These are phyloP conservation scores for Aurelia coerulea DNA, from an alignment of 30 jellyfish, hydroid and myxozoan genomes.

Conservation along the genomic window DNA sequence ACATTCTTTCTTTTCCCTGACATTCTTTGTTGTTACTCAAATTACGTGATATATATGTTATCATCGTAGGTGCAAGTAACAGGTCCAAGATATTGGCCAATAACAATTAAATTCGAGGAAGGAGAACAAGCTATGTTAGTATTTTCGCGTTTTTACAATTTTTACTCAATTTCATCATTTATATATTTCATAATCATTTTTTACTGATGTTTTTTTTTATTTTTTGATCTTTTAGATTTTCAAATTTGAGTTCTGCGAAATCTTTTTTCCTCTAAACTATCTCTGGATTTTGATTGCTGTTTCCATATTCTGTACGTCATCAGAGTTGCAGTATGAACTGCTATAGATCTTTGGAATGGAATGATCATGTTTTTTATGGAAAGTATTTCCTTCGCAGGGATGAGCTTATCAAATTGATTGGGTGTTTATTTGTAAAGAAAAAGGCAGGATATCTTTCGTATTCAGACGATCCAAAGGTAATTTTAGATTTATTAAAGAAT, in stretches of 20 bases:
- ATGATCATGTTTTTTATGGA: too few species aligned
- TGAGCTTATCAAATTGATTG: slow-evolving; percentile 30
- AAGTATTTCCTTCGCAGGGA: slow-evolving; percentile 22
- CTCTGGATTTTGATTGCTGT: too few species aligned
- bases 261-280: too few species aligned
- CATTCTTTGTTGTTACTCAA: too few species aligned
- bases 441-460: slow-evolving; percentile 93
- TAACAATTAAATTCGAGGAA: slow-evolving; percentile 50
- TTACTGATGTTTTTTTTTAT: too few species aligned
- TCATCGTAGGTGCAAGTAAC: slow-evolving; percentile 47
- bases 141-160: not conserved
- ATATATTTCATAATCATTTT: too few species aligned
- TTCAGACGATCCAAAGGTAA: slow-evolving; percentile 95
- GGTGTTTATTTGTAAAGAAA: slow-evolving; percentile 74
- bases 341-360: too few species aligned
- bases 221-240: not conserved
- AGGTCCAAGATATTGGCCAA: slow-evolving; percentile 94
- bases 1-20: too few species aligned
- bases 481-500: not conserved
- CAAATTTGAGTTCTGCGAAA: not conserved
- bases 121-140: slow-evolving; percentile 15
- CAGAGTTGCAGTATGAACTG: too few species aligned
- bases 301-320: too few species aligned
- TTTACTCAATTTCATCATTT: not conserved
- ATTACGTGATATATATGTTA: too few species aligned